Evolutionary conservation across 1,140 invertebrate genomes (phyloP).

Genomic region (Heliconius eleuchia): DNA sequence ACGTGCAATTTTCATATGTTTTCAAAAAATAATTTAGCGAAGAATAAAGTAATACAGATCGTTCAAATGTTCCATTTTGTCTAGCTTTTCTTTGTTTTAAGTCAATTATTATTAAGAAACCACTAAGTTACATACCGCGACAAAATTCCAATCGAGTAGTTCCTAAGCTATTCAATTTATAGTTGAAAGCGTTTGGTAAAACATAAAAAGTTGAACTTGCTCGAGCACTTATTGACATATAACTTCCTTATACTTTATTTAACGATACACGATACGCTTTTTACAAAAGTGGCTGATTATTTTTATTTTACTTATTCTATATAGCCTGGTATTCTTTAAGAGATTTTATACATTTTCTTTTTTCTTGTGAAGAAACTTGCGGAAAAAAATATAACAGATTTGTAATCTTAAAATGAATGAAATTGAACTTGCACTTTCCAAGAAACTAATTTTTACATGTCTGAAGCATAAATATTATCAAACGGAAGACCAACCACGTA

Average conservation of each 20-base stretch:
- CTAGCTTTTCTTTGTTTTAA: neutral
- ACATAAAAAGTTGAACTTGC: slow-evolving; percentile 5
- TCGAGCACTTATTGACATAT: neutral
- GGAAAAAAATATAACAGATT: too few species aligned
- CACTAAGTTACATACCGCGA: neutral
- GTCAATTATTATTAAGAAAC: neutral
- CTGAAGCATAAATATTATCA: neutral
- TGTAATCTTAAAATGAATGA: neutral
- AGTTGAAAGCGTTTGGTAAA: slow-evolving; percentile 12
- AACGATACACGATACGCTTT: neutral
- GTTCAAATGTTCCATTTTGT: neutral
- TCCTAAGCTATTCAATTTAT: slow-evolving; percentile 17
- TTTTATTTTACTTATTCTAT: neutral
- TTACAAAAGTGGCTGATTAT: neutral
- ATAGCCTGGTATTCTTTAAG: neutral
- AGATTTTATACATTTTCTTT: neutral
- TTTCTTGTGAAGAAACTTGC: neutral
- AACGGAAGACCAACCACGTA: neutral
- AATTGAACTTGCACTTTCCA: neutral
- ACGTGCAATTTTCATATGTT: too few species aligned
- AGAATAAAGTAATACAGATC: too few species aligned
- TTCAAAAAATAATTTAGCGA: too few species aligned
- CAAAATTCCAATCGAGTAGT: slow-evolving; percentile 2
- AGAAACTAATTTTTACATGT: neutral
- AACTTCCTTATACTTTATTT: slow-evolving; percentile 13